Base-by-base conservation (phyloP, 2,888 invertebrate species). In the Heteromurus nitidus region DNA sequence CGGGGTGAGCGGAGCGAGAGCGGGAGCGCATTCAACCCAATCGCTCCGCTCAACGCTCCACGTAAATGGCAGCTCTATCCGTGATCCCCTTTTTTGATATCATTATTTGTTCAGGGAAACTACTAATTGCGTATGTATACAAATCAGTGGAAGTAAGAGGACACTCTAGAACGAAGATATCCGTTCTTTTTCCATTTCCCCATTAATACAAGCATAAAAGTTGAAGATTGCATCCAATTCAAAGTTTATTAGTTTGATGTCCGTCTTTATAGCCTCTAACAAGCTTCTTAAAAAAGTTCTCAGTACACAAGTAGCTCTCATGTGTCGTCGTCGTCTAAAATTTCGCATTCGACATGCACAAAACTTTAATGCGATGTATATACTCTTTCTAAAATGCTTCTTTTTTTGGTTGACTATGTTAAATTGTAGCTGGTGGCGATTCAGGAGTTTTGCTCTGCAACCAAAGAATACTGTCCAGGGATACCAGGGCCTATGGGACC, bases 401-500 rank as follows among this genome's bases (percentile, higher is more conserved):
- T n/a, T 5, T 36, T 36, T 36, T 36, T 13, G 36, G 13, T 36
- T 36, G 36, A 9, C 36, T 22, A 13, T 75, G 20, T 7, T 44
- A 11, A 18, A 75, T 91, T 91, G 20, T 90, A 95, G 95, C 92
- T 94, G 88, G 93, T 94, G 88, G 94, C 94, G 1, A 93, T 96
- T 69, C 94, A 95, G 88, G 95, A 94, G 0, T 95, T 95, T 88
- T 96, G 96, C 88, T 93, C 93, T 87, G 94, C 94, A 9, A 94
- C 95, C 0, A 93, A 94, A 88, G 94, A 94, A 76, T 95, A 94
- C 88, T 96, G 96, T 87, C 94, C 94, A 0, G 92, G 93, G 0
- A 92, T 92, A 0, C 92, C 92, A 36, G 93, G 93, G 0, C 91
- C 91, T 0, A 91, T 91, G 55, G 94, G 94, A 0, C 90, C 91